Evolutionary conservation across 2,113 vertebrate species (phyloP), one percentile per base, ranked within the genome.

Genomic region (Lonchura striata): DNA sequence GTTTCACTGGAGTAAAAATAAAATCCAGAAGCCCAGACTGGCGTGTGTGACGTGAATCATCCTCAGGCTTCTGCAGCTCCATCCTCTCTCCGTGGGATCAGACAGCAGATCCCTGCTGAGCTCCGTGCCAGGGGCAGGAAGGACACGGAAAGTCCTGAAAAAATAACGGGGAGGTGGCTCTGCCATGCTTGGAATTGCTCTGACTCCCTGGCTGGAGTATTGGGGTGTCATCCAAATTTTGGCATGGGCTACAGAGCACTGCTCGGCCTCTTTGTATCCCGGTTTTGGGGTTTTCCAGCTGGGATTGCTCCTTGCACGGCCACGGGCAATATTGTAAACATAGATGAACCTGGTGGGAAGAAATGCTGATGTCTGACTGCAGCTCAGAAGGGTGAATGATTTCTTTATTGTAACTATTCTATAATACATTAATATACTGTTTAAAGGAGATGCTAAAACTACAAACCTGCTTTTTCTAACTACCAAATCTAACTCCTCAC

Each of bases 21-120:
- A 95, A 95, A 93, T 24, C 31, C 80, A 94, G 90, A 89, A 96
- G 93, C 70, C 63, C 86, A 69, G 88, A 66, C 57, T 57, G 71
- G 33, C 85, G 54, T 8, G 78, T 70, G 86, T 80, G 95, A 68
- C 19, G 1, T 96, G 97, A 97, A 88, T 97, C 94, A 97, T 42
- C 56, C 61, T 39, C 25, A 14, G 78, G 23, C 82, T 87, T 5
- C 77, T 82, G 59, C 13, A 80, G 44, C 47, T 71, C 56, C 25
- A 2, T 3, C 52, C 77, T 82, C 0, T 7, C 71, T 87, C 85
- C 21, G 39, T 90, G 82, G 81, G 86, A 72, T 81, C 88, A 15
- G 61, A 21, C 41, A 6, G 68, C 91, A 90, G 89, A 84, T 65
- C 80, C 90, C 86, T 31, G 81, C 88, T 41, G 84, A 82, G 93